A percentile compares a stretch with the other conserved stretches of the same genome.
phyloP scores from a whole-genome alignment of 2,888 invertebrate genomes.

The Chromoteleia sp. region DNA sequence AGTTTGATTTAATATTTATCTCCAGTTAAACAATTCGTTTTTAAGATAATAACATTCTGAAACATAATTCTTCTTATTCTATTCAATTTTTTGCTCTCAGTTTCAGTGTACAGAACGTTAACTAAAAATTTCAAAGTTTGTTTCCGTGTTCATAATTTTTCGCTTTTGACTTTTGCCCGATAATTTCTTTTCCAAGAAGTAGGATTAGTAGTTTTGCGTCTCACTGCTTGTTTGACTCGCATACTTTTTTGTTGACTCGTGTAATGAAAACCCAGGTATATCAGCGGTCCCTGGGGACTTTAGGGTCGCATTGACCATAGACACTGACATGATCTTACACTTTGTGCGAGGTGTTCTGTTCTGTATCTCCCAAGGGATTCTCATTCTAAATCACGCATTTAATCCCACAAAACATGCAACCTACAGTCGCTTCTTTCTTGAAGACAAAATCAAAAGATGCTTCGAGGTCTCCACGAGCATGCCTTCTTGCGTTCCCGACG shows the following conservation, averaged over 20 bases:
- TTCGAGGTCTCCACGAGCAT: slow-evolving; percentile 23
- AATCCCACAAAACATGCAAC: slow-evolving; percentile 78
- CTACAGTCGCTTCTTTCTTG: slow-evolving; percentile 26
- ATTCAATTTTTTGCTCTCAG: too few species aligned
- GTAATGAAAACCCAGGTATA: slow-evolving; percentile 44
- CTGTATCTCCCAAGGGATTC: slow-evolving; percentile 79
- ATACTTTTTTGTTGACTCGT: slow-evolving; percentile 27
- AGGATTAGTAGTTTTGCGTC: slow-evolving; percentile 26
- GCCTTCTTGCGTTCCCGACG: slow-evolving; percentile 19
- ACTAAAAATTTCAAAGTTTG: too few species aligned
- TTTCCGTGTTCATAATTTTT: too few species aligned
- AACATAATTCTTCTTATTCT: too few species aligned
- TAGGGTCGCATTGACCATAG: slow-evolving; percentile 64
- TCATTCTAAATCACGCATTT: slow-evolving; percentile 81
- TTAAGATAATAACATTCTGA: too few species aligned
- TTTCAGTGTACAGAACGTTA: too few species aligned
- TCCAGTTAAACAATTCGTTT: too few species aligned
- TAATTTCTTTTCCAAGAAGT: slow-evolving; percentile 6
- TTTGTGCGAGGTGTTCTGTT: slow-evolving; percentile 76
- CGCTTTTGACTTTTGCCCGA: too few species aligned
- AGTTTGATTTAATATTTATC: too few species aligned
- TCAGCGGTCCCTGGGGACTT: slow-evolving; percentile 20
- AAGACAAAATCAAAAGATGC: slow-evolving; percentile 46
- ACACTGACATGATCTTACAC: slow-evolving; percentile 80
- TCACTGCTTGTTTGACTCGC: slow-evolving; percentile 16